phyloP scores from a whole-genome alignment of 2,888 invertebrate species.

The Loripinus fragilis region DNA sequence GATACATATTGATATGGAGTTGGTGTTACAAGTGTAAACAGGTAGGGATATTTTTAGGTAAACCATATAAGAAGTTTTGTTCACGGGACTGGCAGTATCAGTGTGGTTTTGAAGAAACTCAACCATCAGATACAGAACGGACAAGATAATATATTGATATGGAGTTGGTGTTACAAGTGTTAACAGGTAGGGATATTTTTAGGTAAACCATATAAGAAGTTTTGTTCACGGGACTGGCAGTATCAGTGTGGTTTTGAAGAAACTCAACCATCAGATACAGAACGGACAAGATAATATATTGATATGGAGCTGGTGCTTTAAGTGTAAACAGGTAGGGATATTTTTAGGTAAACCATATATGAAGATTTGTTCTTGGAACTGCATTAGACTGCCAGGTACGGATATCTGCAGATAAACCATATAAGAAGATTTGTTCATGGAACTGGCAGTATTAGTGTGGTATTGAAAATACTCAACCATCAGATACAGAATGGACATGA shows the following conservation, averaged over 20 bases:
- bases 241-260: constrained; percentile 89
- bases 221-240: constrained; percentile 94
- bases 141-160: constrained; percentile 88
- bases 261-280: constrained; percentile 84
- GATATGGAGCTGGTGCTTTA: constrained; percentile 93
- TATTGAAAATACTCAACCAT: constrained; percentile 85
- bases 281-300: constrained; percentile 86
- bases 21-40: constrained; percentile 88
- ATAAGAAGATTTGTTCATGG: constrained; percentile 95
- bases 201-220: constrained; percentile 93
- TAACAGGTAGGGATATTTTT: constrained; percentile 86
- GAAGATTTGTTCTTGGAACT: no score
- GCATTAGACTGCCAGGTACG: no score
- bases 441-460: constrained; percentile 91
- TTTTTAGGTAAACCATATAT: constrained; percentile 93
- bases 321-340: constrained; percentile 85
- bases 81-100: constrained; percentile 92
- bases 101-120: constrained; percentile 87
- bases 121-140: constrained; percentile 84
- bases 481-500: constrained; percentile 83
- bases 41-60: constrained; percentile 89
- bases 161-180: constrained; percentile 91
- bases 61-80: constrained; percentile 95
- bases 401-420: constrained; percentile 94
- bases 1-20: constrained; percentile 91